Percentiles rank a stretch among this genome's conserved stretches.
phyloP scores from a whole-genome alignment of 2,888 invertebrate species.

The Molorchus minor region DNA sequence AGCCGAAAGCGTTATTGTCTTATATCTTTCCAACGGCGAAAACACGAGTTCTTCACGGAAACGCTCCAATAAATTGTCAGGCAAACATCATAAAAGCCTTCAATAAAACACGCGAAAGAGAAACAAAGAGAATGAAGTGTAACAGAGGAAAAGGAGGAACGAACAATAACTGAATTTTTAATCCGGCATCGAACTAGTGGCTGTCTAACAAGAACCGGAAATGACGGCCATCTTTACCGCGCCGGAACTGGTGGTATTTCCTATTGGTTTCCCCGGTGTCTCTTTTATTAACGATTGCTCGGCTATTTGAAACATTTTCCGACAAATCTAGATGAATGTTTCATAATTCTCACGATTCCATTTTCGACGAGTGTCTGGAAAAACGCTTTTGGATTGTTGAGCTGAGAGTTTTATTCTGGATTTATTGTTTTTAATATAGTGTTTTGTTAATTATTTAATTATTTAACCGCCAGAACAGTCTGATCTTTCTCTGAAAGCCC shows the following conservation, averaged over 20 bases:
- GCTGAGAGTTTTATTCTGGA: no score
- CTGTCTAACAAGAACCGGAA: conserved; percentile 54
- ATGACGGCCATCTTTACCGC: conserved; percentile 51
- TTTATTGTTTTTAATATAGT: no score
- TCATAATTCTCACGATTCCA: conserved; percentile 32
- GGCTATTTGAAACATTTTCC: conserved; percentile 39
- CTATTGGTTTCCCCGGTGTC: conserved; percentile 48
- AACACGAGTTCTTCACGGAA: neutral
- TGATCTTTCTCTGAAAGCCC: no score
- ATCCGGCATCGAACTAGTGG: conserved; percentile 44
- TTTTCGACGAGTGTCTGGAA: no score
- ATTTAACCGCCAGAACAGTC: no score
- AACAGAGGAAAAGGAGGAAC: conserved; percentile 18
- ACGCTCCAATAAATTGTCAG: conserved; percentile 3
- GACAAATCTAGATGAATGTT: conserved; percentile 55
- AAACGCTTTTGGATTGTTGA: no score
- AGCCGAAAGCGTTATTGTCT: no score
- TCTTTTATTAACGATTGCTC: conserved; percentile 53
- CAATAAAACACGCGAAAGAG: conserved; percentile 10
- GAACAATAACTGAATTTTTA: conserved; percentile 43
- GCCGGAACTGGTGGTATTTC: conserved; percentile 53
- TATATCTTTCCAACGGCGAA: no score
- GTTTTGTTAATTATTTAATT: no score
- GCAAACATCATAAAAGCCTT: conserved; percentile 15
- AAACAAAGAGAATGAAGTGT: conserved; percentile 5